Base-by-base conservation (phyloP, 2,797 vertebrate genomes). In the Pachyuromys duprasi region DNA sequence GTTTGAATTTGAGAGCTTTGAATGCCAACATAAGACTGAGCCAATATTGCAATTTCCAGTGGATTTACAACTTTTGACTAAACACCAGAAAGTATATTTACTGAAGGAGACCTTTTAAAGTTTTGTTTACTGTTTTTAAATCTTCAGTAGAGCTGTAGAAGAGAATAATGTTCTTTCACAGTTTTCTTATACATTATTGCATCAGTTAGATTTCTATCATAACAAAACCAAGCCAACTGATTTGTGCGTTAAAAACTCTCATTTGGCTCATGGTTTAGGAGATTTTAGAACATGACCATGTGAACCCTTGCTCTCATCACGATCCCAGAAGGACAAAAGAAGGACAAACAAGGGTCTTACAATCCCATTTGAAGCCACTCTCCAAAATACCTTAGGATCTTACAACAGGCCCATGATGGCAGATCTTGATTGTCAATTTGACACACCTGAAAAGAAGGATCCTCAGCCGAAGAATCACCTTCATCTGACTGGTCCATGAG, bases 1-100 rank as follows among this genome's bases (percentile, higher is more conserved):
- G 31, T 84, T 67, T 39, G 83, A 57, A 3, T 20, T 63, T 3
- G 42, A 83, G 82, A 87, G 24, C 28, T n/a, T 67, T 67, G 63
- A 49, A n/a, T 53, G 93, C 36, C 75, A 83, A 89, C 36, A 49
- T 12, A 89, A 95, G 63, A n/a, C 42, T 86, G n/a, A 84, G 18
- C 79, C 63, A 53, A 8, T 81, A 9, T 67, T 60, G 4, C 92
- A 5, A 45, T 39, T 24, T 92, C 24, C 7, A 57, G 33, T 63
- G 9, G n/a, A 13, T 57, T 94, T 4, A 70, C n/a, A 91, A 9
- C 91, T 90, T 95, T 33, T 83, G 8, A 55, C 60, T 86, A 11
- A 12, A 31, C 33, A 57, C 31, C 36, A 65, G 36, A 81, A 22
- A 82, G 13, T 57, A 2, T 63, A 70, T 83, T 86, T 94, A 11